phyloP scores from a whole-genome alignment of 2,113 vertebrate genomes.

The Xiphias gladius region DNA sequence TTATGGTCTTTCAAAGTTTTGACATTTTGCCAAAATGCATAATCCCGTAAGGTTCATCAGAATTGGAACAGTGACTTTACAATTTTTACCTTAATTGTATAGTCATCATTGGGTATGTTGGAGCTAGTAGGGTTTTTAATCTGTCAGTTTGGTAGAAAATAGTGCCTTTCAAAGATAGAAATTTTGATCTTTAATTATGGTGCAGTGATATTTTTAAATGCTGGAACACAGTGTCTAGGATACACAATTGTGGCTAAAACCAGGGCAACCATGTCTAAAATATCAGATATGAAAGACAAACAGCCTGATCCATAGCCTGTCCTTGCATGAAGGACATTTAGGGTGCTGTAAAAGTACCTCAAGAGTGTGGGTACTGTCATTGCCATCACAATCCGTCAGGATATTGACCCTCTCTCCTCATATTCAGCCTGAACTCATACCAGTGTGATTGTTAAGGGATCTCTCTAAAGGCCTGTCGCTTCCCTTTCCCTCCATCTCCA shows the following conservation, averaged over 20 bases:
- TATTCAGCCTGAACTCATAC: neutral
- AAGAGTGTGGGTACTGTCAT: neutral
- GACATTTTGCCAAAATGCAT: neutral
- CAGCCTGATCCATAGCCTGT: neutral
- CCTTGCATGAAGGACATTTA: neutral
- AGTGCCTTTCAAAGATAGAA: conserved; percentile 15
- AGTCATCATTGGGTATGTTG: conserved; percentile 14
- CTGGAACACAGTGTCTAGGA: neutral
- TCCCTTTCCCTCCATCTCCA: neutral
- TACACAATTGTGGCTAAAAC: neutral
- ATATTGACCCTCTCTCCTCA: neutral
- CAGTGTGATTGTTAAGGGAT: neutral
- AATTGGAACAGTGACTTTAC: conserved; percentile 42
- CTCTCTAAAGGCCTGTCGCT: neutral
- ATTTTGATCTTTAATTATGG: conserved; percentile 48
- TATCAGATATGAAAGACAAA: neutral
- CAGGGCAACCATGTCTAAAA: neutral
- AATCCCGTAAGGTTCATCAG: neutral
- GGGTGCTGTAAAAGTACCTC: neutral
- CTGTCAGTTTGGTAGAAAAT: conserved; percentile 6
- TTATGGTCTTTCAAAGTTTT: neutral
- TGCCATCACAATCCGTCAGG: neutral
- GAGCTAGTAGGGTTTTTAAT: neutral
- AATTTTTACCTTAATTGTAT: conserved; percentile 48
- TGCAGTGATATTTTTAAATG: conserved; percentile 50